Evolutionary conservation across 2,113 vertebrate species (phyloP).

Genomic region (Labeo catla): DNA sequence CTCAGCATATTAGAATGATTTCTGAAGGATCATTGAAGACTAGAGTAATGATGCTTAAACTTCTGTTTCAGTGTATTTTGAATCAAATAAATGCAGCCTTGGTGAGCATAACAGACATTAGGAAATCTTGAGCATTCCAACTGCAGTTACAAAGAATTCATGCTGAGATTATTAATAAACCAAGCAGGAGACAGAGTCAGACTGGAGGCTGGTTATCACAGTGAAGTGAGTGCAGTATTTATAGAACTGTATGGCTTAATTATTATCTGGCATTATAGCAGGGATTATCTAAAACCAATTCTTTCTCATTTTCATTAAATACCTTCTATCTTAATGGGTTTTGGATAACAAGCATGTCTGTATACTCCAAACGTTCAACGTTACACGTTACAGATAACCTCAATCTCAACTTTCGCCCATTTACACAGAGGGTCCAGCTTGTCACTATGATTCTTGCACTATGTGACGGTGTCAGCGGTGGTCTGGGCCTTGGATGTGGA

Average conservation of each 20-base stretch:
- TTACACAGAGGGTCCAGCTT: background rate
- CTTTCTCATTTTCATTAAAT: conserved; percentile 27
- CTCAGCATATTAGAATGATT: too few relatives aligned
- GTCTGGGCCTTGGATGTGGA: conserved; percentile 1
- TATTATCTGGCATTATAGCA: conserved; percentile 7
- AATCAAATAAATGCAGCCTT: too few relatives aligned
- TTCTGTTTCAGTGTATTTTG: too few relatives aligned
- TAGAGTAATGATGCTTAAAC: too few relatives aligned
- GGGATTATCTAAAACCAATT: conserved; percentile 16
- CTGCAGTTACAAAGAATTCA: background rate
- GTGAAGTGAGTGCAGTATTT: background rate
- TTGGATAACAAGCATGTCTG: conserved; percentile 4
- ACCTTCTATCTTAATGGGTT: conserved; percentile 26
- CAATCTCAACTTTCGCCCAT: background rate
- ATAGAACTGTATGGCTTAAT: background rate
- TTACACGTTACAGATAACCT: conserved; percentile 9
- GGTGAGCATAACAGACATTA: too few relatives aligned
- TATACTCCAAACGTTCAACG: background rate
- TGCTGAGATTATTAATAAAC: background rate
- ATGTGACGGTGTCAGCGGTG: background rate
- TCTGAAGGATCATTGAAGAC: too few relatives aligned
- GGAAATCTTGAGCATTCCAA: background rate
- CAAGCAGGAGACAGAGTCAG: background rate
- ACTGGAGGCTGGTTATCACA: background rate
- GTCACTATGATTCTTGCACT: conserved; percentile 9